Percentiles rank a stretch among this genome's conserved stretches.
These are phyloP conservation scores for Sympetrum striolatum DNA, from an alignment of 2,888 invertebrate genomes.

Conservation along the genomic window DNA sequence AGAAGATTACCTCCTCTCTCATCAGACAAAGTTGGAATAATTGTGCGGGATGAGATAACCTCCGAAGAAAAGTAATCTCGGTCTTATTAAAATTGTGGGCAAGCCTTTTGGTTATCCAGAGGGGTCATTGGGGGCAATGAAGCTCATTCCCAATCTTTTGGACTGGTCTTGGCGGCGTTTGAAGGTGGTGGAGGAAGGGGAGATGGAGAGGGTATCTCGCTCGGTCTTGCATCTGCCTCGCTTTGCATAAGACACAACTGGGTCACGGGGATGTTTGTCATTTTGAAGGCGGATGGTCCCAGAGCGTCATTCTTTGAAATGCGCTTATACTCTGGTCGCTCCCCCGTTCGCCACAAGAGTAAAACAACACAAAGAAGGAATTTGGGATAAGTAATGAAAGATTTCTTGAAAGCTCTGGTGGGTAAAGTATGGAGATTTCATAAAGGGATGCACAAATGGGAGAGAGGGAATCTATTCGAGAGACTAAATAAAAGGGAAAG, in stretches of 20 bases:
- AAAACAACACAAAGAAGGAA: neutral
- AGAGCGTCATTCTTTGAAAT: neutral
- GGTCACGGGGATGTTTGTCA: neutral
- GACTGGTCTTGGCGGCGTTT: neutral
- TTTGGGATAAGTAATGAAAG: neutral
- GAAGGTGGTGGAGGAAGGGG: neutral
- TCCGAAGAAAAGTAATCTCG: neutral
- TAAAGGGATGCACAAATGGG: neutral
- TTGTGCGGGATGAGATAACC: neutral
- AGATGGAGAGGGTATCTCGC: neutral
- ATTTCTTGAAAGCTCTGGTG: neutral
- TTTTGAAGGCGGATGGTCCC: neutral
- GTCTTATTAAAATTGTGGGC: neutral
- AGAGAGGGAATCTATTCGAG: no score
- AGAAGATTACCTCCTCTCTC: no score
- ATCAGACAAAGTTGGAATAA: no score
- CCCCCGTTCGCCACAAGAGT: neutral
- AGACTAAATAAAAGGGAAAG: no score
- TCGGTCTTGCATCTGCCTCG: neutral
- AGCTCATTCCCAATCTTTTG: neutral
- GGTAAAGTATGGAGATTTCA: neutral
- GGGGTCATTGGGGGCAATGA: neutral
- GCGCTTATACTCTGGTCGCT: neutral
- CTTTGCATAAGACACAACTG: neutral
- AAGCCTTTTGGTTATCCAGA: neutral